A percentile compares a stretch with the other conserved stretches of the same genome.
phyloP scores from a whole-genome alignment of 1,140 invertebrate genomes.

The Lethocerus indicus region DNA sequence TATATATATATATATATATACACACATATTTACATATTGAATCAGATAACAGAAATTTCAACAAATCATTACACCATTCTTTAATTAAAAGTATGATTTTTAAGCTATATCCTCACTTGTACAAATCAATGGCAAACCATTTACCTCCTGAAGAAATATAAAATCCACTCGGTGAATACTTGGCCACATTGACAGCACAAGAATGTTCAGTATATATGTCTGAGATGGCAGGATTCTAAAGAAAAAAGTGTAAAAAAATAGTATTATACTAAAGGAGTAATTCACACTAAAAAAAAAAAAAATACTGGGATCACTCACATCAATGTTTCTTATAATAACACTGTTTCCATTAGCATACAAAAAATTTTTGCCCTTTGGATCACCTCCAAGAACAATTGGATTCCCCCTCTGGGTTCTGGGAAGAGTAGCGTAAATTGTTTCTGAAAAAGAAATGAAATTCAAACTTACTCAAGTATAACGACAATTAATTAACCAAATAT shows the following conservation, averaged over 20 bases:
- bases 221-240: slow-evolving; percentile 73
- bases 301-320: slow-evolving; percentile 50
- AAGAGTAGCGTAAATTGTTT: slow-evolving; percentile 78
- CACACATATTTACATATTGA: too few species aligned
- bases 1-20: too few species aligned
- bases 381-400: slow-evolving; percentile 80
- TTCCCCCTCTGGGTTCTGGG: slow-evolving; percentile 84
- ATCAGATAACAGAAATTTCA: too few species aligned
- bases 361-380: slow-evolving; percentile 95
- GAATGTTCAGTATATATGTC: slow-evolving; percentile 98
- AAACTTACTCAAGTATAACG: too few species aligned
- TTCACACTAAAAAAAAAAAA: not conserved
- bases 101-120: too few species aligned
- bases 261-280: not conserved
- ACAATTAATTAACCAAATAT: too few species aligned
- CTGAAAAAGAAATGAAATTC: slow-evolving; percentile 34
- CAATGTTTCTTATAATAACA: slow-evolving; percentile 93
- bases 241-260: slow-evolving; percentile 15
- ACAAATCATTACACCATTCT: too few species aligned
- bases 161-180: slow-evolving; percentile 96
- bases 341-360: slow-evolving; percentile 95
- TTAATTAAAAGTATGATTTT: too few species aligned
- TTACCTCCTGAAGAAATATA: slow-evolving; percentile 96
- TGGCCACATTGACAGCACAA: slow-evolving; percentile 84
- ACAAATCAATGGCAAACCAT: too few species aligned